Evolutionary conservation across 2,888 invertebrate genomes (phyloP).

Genomic region (Incurvaria masculella): DNA sequence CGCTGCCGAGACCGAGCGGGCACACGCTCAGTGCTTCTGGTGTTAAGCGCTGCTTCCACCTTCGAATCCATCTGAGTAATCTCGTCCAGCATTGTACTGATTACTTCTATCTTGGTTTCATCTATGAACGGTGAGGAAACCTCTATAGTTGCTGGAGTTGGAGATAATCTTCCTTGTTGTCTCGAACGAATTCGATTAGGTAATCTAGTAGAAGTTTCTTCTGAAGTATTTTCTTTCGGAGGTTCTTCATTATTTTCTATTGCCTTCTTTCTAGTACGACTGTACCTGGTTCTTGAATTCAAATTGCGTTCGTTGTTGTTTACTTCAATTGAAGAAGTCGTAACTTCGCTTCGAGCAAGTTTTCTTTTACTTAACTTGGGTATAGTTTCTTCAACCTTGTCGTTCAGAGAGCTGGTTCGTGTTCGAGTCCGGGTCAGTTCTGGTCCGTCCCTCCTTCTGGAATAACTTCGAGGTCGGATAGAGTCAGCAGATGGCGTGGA

Average conservation of each 20-base stretch:
- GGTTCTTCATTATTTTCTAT: conserved; percentile 20
- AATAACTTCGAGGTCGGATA: conserved; percentile 19
- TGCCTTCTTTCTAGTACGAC: conserved; percentile 34
- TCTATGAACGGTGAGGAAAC: conserved; percentile 25
- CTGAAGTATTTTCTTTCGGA: conserved; percentile 16
- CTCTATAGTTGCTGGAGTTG: conserved; percentile 23
- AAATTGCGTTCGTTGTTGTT: conserved; percentile 34
- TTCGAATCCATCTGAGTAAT: conserved; percentile 26
- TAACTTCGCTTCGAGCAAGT: conserved; percentile 17
- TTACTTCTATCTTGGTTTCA: conserved; percentile 31
- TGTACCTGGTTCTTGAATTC: conserved; percentile 35
- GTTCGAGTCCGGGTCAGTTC: conserved; percentile 23
- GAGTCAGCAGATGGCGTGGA: not conserved
- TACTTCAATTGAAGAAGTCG: conserved; percentile 15
- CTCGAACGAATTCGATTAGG: conserved; percentile 27
- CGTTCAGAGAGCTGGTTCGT: conserved; percentile 25
- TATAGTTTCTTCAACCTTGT: not conserved
- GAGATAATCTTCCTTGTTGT: conserved; percentile 19
- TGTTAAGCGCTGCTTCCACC: conserved; percentile 20
- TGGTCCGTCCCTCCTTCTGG: conserved; percentile 31
- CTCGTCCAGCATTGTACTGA: conserved; percentile 29
- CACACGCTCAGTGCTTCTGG: not conserved
- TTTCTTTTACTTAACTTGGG: not conserved
- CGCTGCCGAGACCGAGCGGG: conserved; percentile 31
- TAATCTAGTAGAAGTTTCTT: conserved; percentile 22